Percentiles rank a stretch among this genome's conserved stretches.
Evolutionary conservation across 2,113 vertebrate genomes (phyloP).

Genomic region (Cryptomyrus ogoouensis): DNA sequence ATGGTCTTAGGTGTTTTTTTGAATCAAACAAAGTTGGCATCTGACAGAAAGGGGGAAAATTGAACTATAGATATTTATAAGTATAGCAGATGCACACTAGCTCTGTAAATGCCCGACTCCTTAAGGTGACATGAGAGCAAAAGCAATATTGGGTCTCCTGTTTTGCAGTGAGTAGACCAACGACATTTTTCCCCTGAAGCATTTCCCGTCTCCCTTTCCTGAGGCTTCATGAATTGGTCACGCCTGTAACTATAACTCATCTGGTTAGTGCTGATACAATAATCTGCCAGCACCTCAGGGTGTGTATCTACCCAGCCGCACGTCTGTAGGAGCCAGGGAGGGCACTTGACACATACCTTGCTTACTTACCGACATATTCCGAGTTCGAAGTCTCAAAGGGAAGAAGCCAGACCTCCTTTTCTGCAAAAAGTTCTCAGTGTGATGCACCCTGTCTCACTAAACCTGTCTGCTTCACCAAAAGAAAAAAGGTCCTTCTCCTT

Average conservation of each 20-base stretch:
- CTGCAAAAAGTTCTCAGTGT: not conserved
- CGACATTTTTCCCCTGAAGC: not conserved
- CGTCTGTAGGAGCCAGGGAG: not conserved
- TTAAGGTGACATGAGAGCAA: not conserved
- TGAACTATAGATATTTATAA: not conserved
- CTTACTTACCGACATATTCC: not conserved
- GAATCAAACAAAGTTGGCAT: not conserved
- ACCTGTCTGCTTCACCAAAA: not conserved
- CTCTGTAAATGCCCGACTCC: not conserved
- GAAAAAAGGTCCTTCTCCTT: not conserved
- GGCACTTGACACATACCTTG: not conserved
- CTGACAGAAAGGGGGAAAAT: not conserved
- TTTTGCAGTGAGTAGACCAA: not conserved
- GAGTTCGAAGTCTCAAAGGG: not conserved
- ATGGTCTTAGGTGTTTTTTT: not conserved
- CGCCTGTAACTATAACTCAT: not conserved
- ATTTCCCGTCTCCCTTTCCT: not conserved
- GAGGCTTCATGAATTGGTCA: not conserved
- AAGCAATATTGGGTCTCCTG: not conserved
- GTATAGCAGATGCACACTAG: not conserved
- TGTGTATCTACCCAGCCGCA: not conserved
- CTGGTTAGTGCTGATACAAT: constrained; percentile 20
- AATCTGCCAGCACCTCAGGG: constrained; percentile 4
- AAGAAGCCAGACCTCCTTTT: not conserved
- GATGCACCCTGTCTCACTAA: not conserved